Evolutionary conservation across 1,140 invertebrate genomes (phyloP).

Genomic region (Idris sp.): DNA sequence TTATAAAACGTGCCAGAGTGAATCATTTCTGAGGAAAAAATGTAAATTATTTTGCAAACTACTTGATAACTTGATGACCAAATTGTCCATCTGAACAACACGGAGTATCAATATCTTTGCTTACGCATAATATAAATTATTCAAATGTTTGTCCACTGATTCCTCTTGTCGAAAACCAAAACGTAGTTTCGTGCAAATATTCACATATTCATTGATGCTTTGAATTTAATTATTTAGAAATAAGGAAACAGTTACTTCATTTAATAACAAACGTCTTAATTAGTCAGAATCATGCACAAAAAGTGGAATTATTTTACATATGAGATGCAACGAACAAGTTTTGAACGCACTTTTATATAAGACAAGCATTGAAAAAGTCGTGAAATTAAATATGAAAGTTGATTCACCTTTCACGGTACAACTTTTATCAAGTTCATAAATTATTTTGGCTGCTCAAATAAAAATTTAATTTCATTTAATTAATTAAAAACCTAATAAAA

Average conservation of each 20-base stretch:
- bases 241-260: no score
- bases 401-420: constrained; percentile 47
- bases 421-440: constrained; percentile 47
- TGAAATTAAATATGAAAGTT: constrained; percentile 54
- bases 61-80: no score
- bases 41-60: neutral
- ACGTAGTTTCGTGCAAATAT: neutral
- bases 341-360: constrained; percentile 38
- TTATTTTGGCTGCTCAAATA: constrained; percentile 20
- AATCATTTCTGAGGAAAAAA: no score
- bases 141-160: neutral
- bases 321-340: constrained; percentile 16
- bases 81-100: no score
- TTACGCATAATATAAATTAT: no score
- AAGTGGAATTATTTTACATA: constrained; percentile 17
- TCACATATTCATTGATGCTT: neutral
- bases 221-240: no score
- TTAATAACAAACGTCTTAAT: constrained; percentile 3
- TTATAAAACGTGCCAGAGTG: no score
- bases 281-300: constrained; percentile 6
- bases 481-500: no score
- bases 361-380: constrained; percentile 19
- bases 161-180: neutral
- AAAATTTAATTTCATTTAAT: constrained; percentile 25
- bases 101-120: neutral